These are phyloP conservation scores for Ormyrus rosae DNA, from an alignment of 2,888 invertebrate species.

Conservation along the genomic window DNA sequence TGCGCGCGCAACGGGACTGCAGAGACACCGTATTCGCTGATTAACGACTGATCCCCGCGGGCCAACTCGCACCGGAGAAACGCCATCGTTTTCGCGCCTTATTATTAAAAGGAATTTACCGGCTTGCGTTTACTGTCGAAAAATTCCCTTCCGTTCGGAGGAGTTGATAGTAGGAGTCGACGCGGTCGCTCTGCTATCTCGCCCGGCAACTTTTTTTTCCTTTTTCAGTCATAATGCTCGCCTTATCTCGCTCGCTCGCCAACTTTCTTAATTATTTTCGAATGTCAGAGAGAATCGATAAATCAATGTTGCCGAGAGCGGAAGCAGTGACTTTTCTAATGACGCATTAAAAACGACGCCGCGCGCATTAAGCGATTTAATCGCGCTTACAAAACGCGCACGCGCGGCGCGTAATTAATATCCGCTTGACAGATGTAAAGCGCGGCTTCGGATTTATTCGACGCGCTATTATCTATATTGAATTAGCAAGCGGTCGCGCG, in stretches of 20 bases:
- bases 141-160: no score
- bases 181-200: constrained; percentile 34
- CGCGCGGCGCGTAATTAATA: no score
- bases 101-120: constrained; percentile 52
- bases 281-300: constrained; percentile 26
- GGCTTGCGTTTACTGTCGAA: constrained; percentile 20
- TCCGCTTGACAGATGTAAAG: no score
- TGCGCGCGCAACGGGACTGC: constrained; percentile 44
- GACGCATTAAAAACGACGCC: not conserved
- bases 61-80: no score
- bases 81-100: no score
- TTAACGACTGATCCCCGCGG: constrained; percentile 47
- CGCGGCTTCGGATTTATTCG: no score
- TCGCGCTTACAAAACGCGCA: no score
- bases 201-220: constrained; percentile 17
- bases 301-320: not conserved
- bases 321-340: not conserved
- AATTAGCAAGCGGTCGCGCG: no score
- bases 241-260: not conserved
- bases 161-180: constrained; percentile 3
- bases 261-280: constrained; percentile 50
- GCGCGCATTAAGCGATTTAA: no score
- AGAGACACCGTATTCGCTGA: constrained; percentile 55
- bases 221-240: constrained; percentile 4
- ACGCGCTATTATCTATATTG: no score